Evolutionary conservation across 2,113 vertebrate genomes (phyloP).

Genomic region (Laticauda laticaudata): DNA sequence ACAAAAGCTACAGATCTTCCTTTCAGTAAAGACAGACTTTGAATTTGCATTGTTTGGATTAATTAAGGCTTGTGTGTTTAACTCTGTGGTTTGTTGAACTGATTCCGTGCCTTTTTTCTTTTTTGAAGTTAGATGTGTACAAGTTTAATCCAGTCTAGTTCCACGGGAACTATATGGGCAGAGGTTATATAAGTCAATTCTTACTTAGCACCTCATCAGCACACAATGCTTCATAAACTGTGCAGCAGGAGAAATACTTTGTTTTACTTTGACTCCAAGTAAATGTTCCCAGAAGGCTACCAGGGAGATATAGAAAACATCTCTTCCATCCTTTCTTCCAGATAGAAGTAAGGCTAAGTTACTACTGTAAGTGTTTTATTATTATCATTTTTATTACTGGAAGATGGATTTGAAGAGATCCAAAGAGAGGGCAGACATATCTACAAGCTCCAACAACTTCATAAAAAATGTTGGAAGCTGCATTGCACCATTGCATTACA

Average conservation of each 20-base stretch:
- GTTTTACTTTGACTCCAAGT: background rate
- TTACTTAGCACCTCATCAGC: background rate
- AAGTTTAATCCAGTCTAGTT: background rate
- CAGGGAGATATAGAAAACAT: background rate
- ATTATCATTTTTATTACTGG: background rate
- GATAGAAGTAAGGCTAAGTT: background rate
- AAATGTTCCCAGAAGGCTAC: background rate
- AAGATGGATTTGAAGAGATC: background rate
- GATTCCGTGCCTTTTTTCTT: background rate
- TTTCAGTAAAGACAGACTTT: background rate
- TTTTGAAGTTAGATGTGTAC: background rate
- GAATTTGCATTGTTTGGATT: background rate
- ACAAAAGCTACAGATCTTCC: background rate
- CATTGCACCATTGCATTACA: background rate
- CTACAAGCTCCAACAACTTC: background rate
- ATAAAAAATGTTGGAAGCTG: background rate
- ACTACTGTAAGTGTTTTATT: background rate
- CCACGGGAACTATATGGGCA: background rate
- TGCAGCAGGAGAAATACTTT: background rate
- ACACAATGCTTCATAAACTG: background rate
- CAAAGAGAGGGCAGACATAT: background rate
- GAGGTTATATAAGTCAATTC: background rate
- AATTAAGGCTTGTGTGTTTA: background rate
- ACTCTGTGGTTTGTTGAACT: background rate
- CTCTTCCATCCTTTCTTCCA: background rate